These are phyloP conservation scores for Aspidiotus rigidus DNA, from an alignment of 2,888 invertebrate species.

Conservation along the genomic window DNA sequence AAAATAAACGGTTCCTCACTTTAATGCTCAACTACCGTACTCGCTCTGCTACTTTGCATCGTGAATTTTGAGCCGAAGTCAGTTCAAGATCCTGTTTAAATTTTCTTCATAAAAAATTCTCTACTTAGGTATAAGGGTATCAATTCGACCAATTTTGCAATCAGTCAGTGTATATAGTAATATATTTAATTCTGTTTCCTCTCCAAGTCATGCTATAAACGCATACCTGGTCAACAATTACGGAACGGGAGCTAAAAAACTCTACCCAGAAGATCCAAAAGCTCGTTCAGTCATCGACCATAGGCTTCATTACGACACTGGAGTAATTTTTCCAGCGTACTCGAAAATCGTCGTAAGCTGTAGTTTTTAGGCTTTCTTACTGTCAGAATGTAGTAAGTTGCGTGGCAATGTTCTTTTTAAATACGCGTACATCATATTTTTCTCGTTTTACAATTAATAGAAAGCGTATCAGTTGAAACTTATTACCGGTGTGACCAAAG, in stretches of 20 bases:
- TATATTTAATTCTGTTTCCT: neutral
- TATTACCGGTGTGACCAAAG: neutral
- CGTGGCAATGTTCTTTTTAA: neutral
- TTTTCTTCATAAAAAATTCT: neutral
- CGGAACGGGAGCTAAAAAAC: neutral
- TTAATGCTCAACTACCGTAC: too few species aligned
- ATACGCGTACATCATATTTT: neutral
- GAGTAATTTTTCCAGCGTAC: neutral
- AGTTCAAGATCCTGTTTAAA: too few species aligned
- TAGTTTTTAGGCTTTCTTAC: neutral
- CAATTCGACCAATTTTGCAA: too few species aligned
- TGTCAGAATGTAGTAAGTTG: neutral
- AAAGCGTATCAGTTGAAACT: neutral
- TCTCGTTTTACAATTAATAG: neutral
- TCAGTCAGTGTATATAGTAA: neutral
- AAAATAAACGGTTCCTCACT: too few species aligned
- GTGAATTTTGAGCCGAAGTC: too few species aligned
- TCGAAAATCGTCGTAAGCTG: neutral
- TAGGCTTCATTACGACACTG: neutral
- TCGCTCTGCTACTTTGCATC: too few species aligned
- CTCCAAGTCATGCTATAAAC: neutral
- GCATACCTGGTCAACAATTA: neutral
- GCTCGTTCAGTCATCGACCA: conserved; percentile 1
- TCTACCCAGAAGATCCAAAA: neutral
- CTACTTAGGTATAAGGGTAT: neutral